Evolutionary conservation across 1,140 invertebrate genomes (phyloP), one percentile per base, ranked within the genome.

Genomic region (Macrobrachium nipponense): DNA sequence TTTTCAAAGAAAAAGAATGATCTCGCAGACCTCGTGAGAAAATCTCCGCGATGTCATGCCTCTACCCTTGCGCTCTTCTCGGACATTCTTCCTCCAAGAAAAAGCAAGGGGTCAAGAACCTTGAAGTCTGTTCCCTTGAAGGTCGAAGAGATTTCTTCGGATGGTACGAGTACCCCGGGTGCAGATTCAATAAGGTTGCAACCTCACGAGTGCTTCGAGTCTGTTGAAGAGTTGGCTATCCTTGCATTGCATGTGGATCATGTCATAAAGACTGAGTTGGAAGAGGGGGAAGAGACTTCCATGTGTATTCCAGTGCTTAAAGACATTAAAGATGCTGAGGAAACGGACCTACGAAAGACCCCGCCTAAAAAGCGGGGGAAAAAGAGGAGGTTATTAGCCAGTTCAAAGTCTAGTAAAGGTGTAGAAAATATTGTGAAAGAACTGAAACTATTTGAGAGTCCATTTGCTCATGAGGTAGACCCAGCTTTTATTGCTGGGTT

Each of bases 21-120:
- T 68, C 80, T 89, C 17, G 86, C 88, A 72, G 88, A 89, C 20
- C 77, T 89, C 23, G 88, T 87, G 36, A 83, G 88, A 72, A 89
- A 89, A 80, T 87, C 86, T 51, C 88, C 88, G n/a, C 79, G 88
- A n/a, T 89, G 88, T 51, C 88, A 89, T 82, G 86, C 88, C 6
- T 89, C 88, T 61, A 89, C 88, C 43, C 80, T 89, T 61, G 88
- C 88, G 51, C 83, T 89, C 10, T 89, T 89, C 72, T 87, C 86
- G 18, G 86, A 89, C 62, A 87, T 89, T 20, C 81, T 89, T 59
- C 88, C 88, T 18, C 70, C 82, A 27, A 89, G 82, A 75, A 85
- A 76, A 72, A 27, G 20, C 6, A 87, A 87, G 68, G 68, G 43
- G 78, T n/a, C 72, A 61, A 89, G 82, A 82, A 76, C 61, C 44